Evolutionary conservation across 2,113 vertebrate species (phyloP).

Genomic region (Galeopterus variegatus): DNA sequence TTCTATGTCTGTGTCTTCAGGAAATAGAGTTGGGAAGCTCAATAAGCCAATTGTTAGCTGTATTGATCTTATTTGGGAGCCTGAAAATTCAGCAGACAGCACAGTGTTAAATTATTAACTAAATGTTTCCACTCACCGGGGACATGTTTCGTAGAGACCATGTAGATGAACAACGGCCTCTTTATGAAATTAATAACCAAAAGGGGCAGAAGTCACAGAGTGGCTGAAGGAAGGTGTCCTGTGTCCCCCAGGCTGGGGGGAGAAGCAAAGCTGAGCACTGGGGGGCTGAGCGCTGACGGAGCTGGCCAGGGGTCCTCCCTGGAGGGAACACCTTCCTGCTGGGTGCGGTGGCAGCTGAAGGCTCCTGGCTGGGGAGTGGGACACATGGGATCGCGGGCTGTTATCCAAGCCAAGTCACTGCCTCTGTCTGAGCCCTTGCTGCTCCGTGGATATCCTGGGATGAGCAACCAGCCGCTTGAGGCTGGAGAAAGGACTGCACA

Average conservation of each 20-base stretch:
- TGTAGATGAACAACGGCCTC: slow-evolving; percentile 72
- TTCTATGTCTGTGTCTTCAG: slow-evolving; percentile 89
- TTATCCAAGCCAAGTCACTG: too few relatives aligned
- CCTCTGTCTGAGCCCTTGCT: accelerated
- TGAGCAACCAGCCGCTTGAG: accelerated
- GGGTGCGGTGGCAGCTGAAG: accelerated
- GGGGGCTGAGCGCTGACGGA: not conserved
- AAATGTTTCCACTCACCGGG: slow-evolving; percentile 88
- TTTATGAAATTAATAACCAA: slow-evolving; percentile 81
- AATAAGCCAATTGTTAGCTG: slow-evolving; percentile 94
- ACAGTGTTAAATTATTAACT: slow-evolving; percentile 92
- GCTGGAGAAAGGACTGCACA: accelerated
- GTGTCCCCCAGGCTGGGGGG: not conserved
- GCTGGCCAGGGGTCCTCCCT: not conserved
- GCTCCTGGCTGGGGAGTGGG: not conserved
- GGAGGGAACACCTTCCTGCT: accelerated
- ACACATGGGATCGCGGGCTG: accelerated
- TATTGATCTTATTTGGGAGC: slow-evolving; percentile 92
- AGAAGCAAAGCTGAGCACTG: not conserved
- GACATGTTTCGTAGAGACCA: slow-evolving; percentile 83
- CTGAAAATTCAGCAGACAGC: slow-evolving; percentile 89
- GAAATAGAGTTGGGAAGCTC: slow-evolving; percentile 92
- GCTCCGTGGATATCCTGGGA: not conserved
- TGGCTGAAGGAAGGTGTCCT: not conserved
- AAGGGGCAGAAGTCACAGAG: slow-evolving; percentile 23